Evolutionary conservation across 2,113 vertebrate genomes (phyloP).

Genomic region (Proteles cristata): DNA sequence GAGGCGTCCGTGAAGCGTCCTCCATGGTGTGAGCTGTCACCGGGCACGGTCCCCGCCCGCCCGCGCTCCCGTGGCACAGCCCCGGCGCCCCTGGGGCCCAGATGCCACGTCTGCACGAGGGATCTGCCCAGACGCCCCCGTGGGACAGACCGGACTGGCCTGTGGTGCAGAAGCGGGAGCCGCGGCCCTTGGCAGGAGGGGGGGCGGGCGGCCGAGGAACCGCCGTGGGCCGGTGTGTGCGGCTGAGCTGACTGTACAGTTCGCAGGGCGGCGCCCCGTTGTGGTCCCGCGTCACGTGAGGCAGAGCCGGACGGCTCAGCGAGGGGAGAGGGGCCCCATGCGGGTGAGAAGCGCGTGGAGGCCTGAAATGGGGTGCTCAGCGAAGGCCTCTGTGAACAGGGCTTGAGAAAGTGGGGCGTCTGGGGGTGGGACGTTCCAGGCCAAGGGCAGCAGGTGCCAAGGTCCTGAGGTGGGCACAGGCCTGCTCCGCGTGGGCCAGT

Average conservation of each 20-base stretch:
- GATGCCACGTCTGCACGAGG: not conserved
- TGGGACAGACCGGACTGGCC: not conserved
- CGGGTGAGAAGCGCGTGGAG: not conserved
- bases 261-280: not conserved
- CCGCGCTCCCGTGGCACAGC: too few relatives aligned
- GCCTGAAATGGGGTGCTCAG: not conserved
- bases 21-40: too few relatives aligned
- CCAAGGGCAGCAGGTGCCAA: not conserved
- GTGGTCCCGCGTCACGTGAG: too few relatives aligned
- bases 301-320: not conserved
- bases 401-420: not conserved
- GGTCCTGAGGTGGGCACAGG: not conserved
- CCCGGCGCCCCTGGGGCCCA: not conserved
- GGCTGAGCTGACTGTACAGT: not conserved
- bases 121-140: not conserved
- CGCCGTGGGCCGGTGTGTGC: too few relatives aligned
- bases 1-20: too few relatives aligned
- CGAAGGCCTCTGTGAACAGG: accelerated
- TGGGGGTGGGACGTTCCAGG: not conserved
- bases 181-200: too few relatives aligned
- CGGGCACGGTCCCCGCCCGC: too few relatives aligned
- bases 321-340: accelerated
- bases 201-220: too few relatives aligned
- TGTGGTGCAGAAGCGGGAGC: not conserved
- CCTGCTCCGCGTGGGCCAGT: accelerated